Base-by-base conservation (phyloP, 1,140 invertebrate species). In the Acromyrmex heyeri region DNA sequence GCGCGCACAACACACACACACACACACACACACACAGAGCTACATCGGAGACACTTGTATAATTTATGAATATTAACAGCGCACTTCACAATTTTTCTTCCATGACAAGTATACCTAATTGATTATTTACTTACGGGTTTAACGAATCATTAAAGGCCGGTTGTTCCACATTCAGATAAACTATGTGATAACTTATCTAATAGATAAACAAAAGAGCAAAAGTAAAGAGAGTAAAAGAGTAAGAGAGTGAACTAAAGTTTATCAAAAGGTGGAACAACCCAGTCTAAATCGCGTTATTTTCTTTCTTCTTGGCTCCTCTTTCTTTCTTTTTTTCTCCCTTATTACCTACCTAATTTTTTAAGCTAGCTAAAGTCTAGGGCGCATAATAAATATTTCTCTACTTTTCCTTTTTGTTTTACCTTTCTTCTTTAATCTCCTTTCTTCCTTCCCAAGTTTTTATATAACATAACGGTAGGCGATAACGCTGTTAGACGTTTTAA, bases 401-500 rank as follows among this genome's bases (percentile, higher is more conserved):
- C 24, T 44, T 48, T 24, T 48, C 30, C 21, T 67, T 7, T 83
- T 21, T 70, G 30, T 61, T 86, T 53, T 72, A 10, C 38, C 59
- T 77, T 21, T 75, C 24, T 38, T 77, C 10, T 18, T 30, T 14
- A 16, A 27, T 27, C 21, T 30, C 85, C 5, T 34, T 24, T 44
- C 30, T 76, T 65, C 34, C 44, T 34, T 85, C 16, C 57, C 27
- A 30, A 73, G 48, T 55, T 88, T 87, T 87, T 81, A 38, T 85
- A 83, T 81, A 69, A 81, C 14, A 8, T 87, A 88, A 87, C 48
- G 69, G 62, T 86, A 88, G 83, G 65, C 65, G 55, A 86, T 83
- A 87, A 86, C 55, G 59, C 69, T 90, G 86, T 92, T 92, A 91
- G 85, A 92, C 57, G 78, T 91, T 92, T 90, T 91, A 91, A 92